phyloP scores from a whole-genome alignment of 1,140 invertebrate genomes.

The Heliothis virescens region DNA sequence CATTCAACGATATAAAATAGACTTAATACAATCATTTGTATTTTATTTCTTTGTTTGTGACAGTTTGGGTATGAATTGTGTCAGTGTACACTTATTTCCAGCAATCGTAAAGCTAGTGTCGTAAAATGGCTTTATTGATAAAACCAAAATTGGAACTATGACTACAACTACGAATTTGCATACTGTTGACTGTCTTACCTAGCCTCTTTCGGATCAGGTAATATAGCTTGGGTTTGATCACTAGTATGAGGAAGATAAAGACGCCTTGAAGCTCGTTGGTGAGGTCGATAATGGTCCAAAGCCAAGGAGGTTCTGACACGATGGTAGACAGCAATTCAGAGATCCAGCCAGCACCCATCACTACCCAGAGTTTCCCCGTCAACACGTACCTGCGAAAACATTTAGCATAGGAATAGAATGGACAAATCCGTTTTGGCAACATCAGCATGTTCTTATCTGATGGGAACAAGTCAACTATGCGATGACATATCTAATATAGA shows the following conservation, averaged over 20 bases:
- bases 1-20: neutral
- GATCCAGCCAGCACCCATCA: slow-evolving; percentile 92
- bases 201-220: slow-evolving; percentile 83
- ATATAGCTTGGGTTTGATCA: slow-evolving; percentile 88
- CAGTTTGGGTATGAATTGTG: neutral
- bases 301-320: slow-evolving; percentile 79
- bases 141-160: neutral
- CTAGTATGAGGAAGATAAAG: slow-evolving; percentile 89
- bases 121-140: neutral
- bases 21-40: neutral
- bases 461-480: no score
- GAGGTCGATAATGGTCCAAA: slow-evolving; percentile 87
- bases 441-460: no score
- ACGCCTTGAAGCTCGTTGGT: slow-evolving; percentile 89
- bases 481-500: neutral
- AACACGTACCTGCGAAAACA: slow-evolving; percentile 66
- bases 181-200: slow-evolving; percentile 72
- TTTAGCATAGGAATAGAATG: neutral
- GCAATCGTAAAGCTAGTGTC: neutral
- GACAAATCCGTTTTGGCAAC: no score
- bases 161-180: neutral
- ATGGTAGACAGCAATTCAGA: slow-evolving; percentile 88
- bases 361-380: slow-evolving; percentile 90
- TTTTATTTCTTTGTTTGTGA: slow-evolving; percentile 23
- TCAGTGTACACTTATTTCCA: neutral